Conservation (phyloP, 2,888 invertebrate species). For the Mycalesis mineus region DNA sequence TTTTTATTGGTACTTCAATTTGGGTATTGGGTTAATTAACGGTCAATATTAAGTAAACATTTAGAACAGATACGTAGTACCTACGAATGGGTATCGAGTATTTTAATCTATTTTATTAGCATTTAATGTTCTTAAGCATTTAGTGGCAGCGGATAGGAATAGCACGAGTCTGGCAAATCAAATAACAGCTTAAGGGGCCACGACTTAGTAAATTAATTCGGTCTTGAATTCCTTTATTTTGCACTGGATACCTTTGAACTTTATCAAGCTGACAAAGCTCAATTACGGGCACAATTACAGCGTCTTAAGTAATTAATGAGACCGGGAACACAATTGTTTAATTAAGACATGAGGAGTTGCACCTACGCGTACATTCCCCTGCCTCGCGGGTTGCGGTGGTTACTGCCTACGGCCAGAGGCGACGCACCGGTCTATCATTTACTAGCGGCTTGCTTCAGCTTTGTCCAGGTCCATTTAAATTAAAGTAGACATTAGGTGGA, state of each 20-base stretch:
- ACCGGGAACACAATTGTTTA: slow-evolving; percentile 48
- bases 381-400: background rate
- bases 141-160: slow-evolving; percentile 6
- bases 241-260: slow-evolving; percentile 60
- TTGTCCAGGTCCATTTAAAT: no score
- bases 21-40: background rate
- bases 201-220: slow-evolving; percentile 49
- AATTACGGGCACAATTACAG: slow-evolving; percentile 36
- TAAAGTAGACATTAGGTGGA: no score
- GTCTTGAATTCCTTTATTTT: slow-evolving; percentile 43
- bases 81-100: background rate
- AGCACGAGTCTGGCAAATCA: slow-evolving; percentile 26
- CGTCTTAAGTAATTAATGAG: slow-evolving; percentile 45
- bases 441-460: no score
- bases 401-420: slow-evolving; percentile 1
- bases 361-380: slow-evolving; percentile 35
- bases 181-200: slow-evolving; percentile 40
- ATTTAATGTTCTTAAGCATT: slow-evolving; percentile 9
- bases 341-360: slow-evolving; percentile 55
- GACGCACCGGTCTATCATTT: no score
- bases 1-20: background rate
- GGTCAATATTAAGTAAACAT: background rate
- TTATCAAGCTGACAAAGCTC: slow-evolving; percentile 38
- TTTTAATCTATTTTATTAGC: slow-evolving; percentile 9
- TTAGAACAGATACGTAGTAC: background rate